These are phyloP conservation scores for Lepidurus packardi DNA, from an alignment of 1,140 invertebrate genomes.

Conservation along the genomic window DNA sequence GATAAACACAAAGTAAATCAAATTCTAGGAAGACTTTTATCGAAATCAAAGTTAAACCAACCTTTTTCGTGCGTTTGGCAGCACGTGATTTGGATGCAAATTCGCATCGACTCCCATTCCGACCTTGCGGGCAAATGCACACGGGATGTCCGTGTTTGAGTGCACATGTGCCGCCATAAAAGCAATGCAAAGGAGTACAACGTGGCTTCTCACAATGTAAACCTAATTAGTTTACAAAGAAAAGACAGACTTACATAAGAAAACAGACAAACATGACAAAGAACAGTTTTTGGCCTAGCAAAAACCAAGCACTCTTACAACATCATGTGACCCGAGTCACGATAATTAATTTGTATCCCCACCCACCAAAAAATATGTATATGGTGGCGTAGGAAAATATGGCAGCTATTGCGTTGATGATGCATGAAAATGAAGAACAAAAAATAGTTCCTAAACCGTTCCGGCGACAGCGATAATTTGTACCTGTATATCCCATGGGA, in stretches of 20 bases:
- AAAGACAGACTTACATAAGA: neutral
- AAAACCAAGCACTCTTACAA: no score
- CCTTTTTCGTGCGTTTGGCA: neutral
- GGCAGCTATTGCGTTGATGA: neutral
- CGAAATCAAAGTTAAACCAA: neutral
- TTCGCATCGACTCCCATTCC: slow-evolving; percentile 23
- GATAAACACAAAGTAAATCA: neutral
- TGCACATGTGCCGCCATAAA: slow-evolving; percentile 28
- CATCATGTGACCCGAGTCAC: no score
- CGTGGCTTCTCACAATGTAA: slow-evolving; percentile 32
- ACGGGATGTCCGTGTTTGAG: slow-evolving; percentile 20
- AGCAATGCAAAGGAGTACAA: slow-evolving; percentile 28
- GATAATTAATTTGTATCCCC: no score
- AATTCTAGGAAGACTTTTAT: neutral
- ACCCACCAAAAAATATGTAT: no score
- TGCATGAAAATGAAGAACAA: neutral
- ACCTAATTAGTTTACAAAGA: neutral
- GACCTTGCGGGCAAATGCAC: slow-evolving; percentile 27
- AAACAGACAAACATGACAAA: neutral
- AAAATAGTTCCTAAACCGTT: neutral
- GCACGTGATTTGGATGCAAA: neutral
- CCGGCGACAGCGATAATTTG: neutral
- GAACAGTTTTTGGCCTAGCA: no score
- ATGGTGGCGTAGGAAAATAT: neutral
- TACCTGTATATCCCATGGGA: slow-evolving; percentile 25